phyloP scores from a whole-genome alignment of 35 echinoderm and acorn worm species.

The Ptychodera flava region DNA sequence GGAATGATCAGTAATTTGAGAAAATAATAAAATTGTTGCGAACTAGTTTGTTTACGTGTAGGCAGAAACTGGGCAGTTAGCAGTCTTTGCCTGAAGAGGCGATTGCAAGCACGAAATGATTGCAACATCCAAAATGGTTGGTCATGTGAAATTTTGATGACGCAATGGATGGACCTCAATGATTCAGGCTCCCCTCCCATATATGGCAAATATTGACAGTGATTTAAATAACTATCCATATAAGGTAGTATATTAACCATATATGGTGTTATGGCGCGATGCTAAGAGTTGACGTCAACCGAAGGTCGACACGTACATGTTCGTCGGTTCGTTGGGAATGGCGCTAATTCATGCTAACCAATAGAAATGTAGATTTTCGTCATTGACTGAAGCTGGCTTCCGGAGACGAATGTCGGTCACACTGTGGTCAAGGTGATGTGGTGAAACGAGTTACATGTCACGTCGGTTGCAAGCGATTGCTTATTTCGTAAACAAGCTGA shows the following conservation, averaged over 20 bases:
- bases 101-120: neutral
- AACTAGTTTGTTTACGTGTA: neutral
- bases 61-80: neutral
- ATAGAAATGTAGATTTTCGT: neutral
- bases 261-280: neutral
- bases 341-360: neutral
- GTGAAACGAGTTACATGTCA: too few relatives aligned
- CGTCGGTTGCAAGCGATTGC: too few relatives aligned
- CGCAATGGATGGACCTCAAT: neutral
- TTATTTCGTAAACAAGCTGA: too few relatives aligned
- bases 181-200: neutral
- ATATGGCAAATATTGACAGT: neutral
- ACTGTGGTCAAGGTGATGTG: too few relatives aligned
- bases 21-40: neutral
- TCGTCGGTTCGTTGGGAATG: neutral
- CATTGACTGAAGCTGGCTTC: neutral
- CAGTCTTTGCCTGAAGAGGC: too few relatives aligned
- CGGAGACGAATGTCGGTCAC: too few relatives aligned
- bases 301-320: neutral
- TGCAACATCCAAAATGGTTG: neutral
- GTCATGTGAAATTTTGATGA: neutral
- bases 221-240: neutral
- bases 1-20: neutral
- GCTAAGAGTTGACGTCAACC: neutral
- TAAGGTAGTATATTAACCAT: neutral